phyloP scores from a whole-genome alignment of 2,797 vertebrate genomes.

The Pithecia hirsuta region DNA sequence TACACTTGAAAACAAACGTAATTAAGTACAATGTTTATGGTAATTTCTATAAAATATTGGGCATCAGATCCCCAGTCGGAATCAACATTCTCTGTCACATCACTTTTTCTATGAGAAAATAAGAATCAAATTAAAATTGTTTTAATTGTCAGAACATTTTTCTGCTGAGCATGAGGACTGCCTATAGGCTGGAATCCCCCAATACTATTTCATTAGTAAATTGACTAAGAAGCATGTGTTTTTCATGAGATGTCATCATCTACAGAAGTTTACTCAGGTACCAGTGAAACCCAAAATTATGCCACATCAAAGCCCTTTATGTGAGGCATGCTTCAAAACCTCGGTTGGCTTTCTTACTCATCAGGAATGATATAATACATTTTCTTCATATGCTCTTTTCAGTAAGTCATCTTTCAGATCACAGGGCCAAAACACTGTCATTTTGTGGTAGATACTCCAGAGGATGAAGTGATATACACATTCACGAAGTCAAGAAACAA shows the following conservation, averaged over 20 bases:
- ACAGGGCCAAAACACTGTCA: not conserved
- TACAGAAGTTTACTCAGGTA: not conserved
- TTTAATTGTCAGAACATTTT: not conserved
- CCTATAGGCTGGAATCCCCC: not conserved
- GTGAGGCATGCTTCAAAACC: not conserved
- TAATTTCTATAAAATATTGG: not conserved
- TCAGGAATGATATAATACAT: rapidly evolving
- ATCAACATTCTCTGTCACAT: not conserved
- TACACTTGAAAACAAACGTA: not conserved
- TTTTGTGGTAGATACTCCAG: not conserved
- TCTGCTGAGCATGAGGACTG: not conserved
- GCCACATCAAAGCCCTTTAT: not conserved
- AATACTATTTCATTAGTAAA: not conserved
- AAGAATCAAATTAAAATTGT: not conserved
- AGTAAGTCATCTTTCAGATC: not conserved
- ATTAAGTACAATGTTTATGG: not conserved
- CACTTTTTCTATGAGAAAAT: not conserved
- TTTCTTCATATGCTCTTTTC: not conserved
- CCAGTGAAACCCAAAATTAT: not conserved
- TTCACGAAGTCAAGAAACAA: not conserved
- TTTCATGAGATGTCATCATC: not conserved
- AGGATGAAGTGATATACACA: not conserved
- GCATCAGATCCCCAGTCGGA: not conserved
- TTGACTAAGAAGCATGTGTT: not conserved
- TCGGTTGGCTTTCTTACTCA: not conserved